A percentile compares a stretch with the other conserved stretches of the same genome.
Evolutionary conservation across 1,140 invertebrate genomes (phyloP).

Genomic region (Brachystomella parvula): DNA sequence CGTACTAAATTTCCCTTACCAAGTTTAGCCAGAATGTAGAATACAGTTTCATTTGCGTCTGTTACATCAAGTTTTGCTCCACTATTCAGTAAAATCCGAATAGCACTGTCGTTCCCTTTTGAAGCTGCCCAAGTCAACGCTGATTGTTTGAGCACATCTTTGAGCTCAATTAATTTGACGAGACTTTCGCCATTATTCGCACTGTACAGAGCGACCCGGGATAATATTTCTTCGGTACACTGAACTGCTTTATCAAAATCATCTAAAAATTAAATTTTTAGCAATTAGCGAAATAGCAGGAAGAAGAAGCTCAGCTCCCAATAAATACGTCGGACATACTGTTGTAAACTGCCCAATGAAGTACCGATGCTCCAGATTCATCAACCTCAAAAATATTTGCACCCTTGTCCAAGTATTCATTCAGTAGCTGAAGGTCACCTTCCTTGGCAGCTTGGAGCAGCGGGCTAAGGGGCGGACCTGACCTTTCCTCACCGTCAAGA

Average conservation of each 20-base stretch:
- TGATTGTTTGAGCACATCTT: not conserved
- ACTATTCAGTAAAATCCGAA: not conserved
- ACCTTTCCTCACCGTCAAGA: not conserved
- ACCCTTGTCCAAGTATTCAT: not conserved
- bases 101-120: not conserved
- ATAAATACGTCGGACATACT: constrained; percentile 1
- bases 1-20: not conserved
- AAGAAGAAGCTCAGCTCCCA: not conserved
- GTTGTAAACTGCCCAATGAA: not conserved
- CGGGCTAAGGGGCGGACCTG: not conserved
- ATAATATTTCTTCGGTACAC: constrained; percentile 1
- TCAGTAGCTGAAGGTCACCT: not conserved
- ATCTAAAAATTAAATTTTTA: not conserved
- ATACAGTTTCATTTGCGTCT: not conserved
- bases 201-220: not conserved
- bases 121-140: not conserved
- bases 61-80: not conserved
- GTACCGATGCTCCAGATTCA: not conserved
- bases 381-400: not conserved
- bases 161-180: not conserved
- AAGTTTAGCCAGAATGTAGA: not conserved
- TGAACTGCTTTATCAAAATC: not conserved
- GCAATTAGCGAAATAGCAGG: not conserved
- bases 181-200: not conserved
- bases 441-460: not conserved